Evolutionary conservation across 2,888 invertebrate species (phyloP), one percentile per base, ranked within the genome.

Genomic region (Melitaea athalia): DNA sequence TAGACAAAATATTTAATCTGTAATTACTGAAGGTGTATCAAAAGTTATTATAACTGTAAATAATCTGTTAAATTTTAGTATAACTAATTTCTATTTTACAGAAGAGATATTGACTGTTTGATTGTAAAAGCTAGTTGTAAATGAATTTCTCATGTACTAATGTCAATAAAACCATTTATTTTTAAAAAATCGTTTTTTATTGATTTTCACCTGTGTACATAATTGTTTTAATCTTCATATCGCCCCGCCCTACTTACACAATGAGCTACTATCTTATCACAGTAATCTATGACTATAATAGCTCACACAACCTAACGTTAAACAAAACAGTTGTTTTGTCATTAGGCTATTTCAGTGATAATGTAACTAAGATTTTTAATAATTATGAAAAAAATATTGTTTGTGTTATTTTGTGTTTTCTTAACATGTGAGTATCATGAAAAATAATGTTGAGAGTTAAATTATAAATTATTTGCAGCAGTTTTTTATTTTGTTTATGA

Each of bases 201-300:
- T 64, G 31, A 47, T 42, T 14, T 17, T 59, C 14, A 33, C 1
- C 31, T 24, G 24, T 33, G 5, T 33, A 14, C 14, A 33, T 33
- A 55, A 12, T 33, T 33, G 38, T 8, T 43, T 31, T 53, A 45
- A 61, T 64, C 57, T 45, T 67, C 63, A 31, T 38, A 66, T 38
- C 66, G 60, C 64, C 63, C 67, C 71, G 77, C 76, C 77, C 77
- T 75, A 78, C 74, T 80, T 82, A 76, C 75, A 78, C 77, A 82
- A 81, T 85, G 83, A 84, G 77, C 82, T 81, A 59, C 63, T 87
- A 88, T 88, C 88, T 89, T 88, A 89, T 89, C 88, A 73, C 53
- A 67, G 74, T 69, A 77, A 77, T 81, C 81, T 64, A 59, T 61
- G 62, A 49, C 55, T 68, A 49, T 68, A 61, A 1, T 64, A 71